Base-by-base conservation (phyloP, 2,797 vertebrate species). In the Enteromius thamalakanensis region DNA sequence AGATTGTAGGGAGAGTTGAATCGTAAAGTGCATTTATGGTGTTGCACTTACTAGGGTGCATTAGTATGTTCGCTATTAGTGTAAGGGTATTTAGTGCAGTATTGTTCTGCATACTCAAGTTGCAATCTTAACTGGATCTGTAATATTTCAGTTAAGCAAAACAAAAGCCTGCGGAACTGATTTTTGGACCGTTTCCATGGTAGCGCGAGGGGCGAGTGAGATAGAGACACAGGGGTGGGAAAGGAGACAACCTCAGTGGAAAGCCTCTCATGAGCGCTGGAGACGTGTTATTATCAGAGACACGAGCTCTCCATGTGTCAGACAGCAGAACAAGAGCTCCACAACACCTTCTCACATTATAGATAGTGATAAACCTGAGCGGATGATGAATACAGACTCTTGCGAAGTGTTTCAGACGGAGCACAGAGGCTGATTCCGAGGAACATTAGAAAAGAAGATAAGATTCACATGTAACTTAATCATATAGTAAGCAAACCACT, bases 161-260 rank as follows among this genome's bases (percentile, higher is more conserved):
- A 80, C 6, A 55, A 68, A 67, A 40, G 10, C n/a, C 34, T 42
- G 34, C 4, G 15, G n/a, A 64, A 64, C 58, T 55, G 64, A 77
- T 71, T 80, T 45, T 53, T 37, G 58, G 76, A 72, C 68, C 37
- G 82, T 89, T 89, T 58, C 87, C 58, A 86, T 90, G 72, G 87
- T 81, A 83, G 87, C 82, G 34, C 64, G 45, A 76, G 67, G 32
- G 42, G 37, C 10, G 62, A 8, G 21, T 47, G 37, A 64, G 74
- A 53, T 14, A 14, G 7, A 80, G 1, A 45, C 42, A 45, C 37
- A 77, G 34, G n/a, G 47, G 49, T 55, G 45, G 32, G 40, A 65
- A 62, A 21, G 26, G 26, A 49, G 49, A 78, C 69, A 58, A 29
- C 71, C 86, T 80, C 65, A 40, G 21, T 40, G 21, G n/a, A 53